Evolutionary conservation across 1,140 invertebrate species (phyloP), one percentile per base, ranked within the genome.

Genomic region (Teleogryllus occipitalis): DNA sequence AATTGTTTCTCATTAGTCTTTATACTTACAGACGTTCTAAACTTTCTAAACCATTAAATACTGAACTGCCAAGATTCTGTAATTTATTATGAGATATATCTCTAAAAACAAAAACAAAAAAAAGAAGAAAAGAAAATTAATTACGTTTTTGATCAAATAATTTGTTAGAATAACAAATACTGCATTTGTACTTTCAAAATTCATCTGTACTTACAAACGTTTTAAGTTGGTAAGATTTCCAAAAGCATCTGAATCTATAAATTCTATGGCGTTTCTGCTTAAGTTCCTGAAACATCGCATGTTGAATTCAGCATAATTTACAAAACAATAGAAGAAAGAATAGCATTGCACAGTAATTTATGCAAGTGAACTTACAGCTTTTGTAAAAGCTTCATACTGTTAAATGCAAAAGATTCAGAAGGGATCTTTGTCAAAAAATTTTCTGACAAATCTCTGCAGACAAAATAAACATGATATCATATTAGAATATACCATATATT

Each of bases 201-300:
- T 27, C 6, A 22, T 39, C 39, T 65, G 7, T 73, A 78, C 72
- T 78, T 72, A 74, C 54, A 78, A 27, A 7, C 54, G 39, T 73
- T 72, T 74, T 7, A 74, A 22, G 27, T 39, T 78, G 22, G 78
- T 78, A 49, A 72, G 46, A 78, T 73, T 78, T 46, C 27, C 46
- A 73, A 74, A 73, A 22, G 78, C 72, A 8, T 72, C 78, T 8
- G 48, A 22, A 8, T 72, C 78, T 27, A 78, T 73, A 65, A 14
- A n/a, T 22, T 78, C 18, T 22, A 78, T 72, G 22, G 27, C 27
- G 39, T 49, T 78, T 78, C 54, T 74, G 54, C 72, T 79, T 47
- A 75, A 75, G 27, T 79, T 75, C n/a, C 74, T 80, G 48, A 22
- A 77, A 75, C 0, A 75, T 5, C 7, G 54, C 18, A 65, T 14